Base-by-base conservation (phyloP, 2,888 invertebrate genomes). In the Tetranychus truncatus region DNA sequence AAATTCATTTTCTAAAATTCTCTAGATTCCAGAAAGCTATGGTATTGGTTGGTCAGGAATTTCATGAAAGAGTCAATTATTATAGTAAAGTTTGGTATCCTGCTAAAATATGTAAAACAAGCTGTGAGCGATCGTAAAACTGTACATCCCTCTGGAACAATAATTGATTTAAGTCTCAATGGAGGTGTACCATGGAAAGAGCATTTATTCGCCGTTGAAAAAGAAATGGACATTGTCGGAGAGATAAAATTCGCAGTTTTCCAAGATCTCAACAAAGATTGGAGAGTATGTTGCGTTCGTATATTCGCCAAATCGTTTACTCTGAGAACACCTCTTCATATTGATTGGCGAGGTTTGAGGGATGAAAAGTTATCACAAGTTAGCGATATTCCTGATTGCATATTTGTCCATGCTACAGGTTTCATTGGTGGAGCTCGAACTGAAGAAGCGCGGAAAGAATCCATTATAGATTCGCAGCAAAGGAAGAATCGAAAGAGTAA, bases 351-450 rank as follows among this genome's bases (percentile, higher is more conserved):
- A 80, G 97, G 97, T 6, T 82, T 93, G 0, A 83, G 92, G 15
- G 89, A 91, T 80, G 88, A 90, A 1, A 85, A 89, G 7, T 84
- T 99, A 18, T 86, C 86, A 21, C 82, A 86, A 71, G 82, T 86
- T 1, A 84, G 89, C 15, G 89, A 88, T 1, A 90, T 97, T 75
- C 83, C 88, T 1, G 90, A 86, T 11, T 88, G 91, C 75, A 82
- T 88, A 18, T 99, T 99, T 84, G 92, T 92, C 45, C 99, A 99
- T 83, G 86, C 89, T 8, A 88, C 84, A 15, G 92, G 95, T 0
- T 99, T 97, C 81, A 95, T 96, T 79, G 97, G 93, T 6, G 97
- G 95, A 0, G 88, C 92, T 80, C 84, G 85, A 76, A 90, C 90
- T 0, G 87, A 87, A 80, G 89, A 91, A 71, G 94, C 94, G n/a